phyloP scores from a whole-genome alignment of 2,797 vertebrate genomes.

The Neoniphon sammara region DNA sequence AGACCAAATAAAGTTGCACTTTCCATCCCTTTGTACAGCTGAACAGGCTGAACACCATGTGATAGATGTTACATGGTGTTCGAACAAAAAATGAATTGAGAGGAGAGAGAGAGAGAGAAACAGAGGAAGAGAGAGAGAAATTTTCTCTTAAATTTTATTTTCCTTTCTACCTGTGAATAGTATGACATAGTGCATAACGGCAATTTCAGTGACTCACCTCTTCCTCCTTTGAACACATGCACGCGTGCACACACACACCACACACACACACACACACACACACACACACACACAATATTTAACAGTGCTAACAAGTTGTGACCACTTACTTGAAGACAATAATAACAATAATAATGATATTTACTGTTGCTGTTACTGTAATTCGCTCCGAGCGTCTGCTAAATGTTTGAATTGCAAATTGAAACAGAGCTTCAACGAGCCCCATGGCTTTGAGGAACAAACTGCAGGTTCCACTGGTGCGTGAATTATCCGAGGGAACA shows the following conservation, averaged over 20 bases:
- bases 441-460: not conserved
- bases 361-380: no score
- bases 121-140: not conserved
- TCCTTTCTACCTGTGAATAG: constrained; percentile 26
- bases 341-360: no score
- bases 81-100: no score
- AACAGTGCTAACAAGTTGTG: not conserved
- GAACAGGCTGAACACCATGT: no score
- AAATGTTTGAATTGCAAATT: no score
- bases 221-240: constrained; percentile 3
- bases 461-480: not conserved
- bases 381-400: no score
- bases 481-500: not conserved
- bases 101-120: not conserved
- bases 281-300: not conserved
- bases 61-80: no score
- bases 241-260: not conserved
- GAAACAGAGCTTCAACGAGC: not conserved
- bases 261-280: no score
- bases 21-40: no score
- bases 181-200: constrained; percentile 35
- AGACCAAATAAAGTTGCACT: not conserved
- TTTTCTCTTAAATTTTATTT: not conserved
- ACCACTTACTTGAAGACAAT: no score
- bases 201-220: constrained; percentile 45